Evolutionary conservation across 2,797 vertebrate species (phyloP).

Genomic region (Enteromius afrohamiltoni): DNA sequence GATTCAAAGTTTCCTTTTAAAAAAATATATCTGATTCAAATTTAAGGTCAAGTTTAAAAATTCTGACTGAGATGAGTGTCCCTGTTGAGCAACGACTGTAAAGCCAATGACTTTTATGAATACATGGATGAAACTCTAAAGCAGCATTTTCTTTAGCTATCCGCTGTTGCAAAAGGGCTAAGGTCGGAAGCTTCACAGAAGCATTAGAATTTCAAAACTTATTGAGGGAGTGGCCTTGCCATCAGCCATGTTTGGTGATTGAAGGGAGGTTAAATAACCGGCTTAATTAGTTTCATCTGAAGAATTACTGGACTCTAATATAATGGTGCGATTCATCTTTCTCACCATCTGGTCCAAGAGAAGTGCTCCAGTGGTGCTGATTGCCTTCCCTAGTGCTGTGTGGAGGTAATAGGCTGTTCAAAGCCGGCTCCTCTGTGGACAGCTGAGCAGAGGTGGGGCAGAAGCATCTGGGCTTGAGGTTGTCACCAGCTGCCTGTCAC

Average conservation of each 20-base stretch:
- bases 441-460: constrained; percentile 83
- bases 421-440: constrained; percentile 79
- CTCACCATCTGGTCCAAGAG: constrained; percentile 81
- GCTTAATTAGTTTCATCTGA: constrained; percentile 85
- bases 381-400: constrained; percentile 79
- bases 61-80: constrained; percentile 62
- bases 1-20: not conserved
- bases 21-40: not conserved
- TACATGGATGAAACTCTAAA: constrained; percentile 64
- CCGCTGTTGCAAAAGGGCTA: constrained; percentile 51
- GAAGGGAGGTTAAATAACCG: constrained; percentile 71
- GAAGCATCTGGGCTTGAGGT: constrained; percentile 77
- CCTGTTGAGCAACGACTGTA: constrained; percentile 42
- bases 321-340: constrained; percentile 85
- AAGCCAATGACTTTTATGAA: constrained; percentile 62
- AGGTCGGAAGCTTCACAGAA: constrained; percentile 51
- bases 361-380: constrained; percentile 78
- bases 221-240: constrained; percentile 49
- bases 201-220: constrained; percentile 22
- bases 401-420: constrained; percentile 83
- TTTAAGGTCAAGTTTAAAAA: constrained; percentile 7
- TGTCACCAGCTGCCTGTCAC: constrained; percentile 81
- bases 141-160: constrained; percentile 61
- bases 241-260: constrained; percentile 53
- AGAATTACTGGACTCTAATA: constrained; percentile 83